phyloP scores from a whole-genome alignment of 2,797 vertebrate genomes.

The Delichon dasypus region DNA sequence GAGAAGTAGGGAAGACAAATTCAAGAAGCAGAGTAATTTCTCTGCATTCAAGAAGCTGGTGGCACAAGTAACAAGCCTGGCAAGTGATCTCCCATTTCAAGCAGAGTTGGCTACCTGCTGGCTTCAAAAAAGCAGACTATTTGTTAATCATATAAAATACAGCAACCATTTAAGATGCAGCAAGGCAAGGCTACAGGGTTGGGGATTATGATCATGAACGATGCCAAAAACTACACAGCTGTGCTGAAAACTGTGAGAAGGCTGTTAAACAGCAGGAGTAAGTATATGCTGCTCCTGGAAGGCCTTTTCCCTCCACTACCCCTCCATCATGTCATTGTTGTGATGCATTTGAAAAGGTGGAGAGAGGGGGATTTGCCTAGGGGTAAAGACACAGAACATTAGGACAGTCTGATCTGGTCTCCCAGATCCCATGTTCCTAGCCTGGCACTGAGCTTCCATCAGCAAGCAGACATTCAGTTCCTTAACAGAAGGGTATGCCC shows the following conservation, averaged over 20 bases:
- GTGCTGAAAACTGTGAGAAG: constrained; percentile 38
- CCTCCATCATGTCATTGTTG: neutral
- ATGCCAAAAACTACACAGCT: constrained; percentile 38
- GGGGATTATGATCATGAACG: neutral
- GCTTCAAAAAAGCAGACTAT: constrained; percentile 51
- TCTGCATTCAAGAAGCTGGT: constrained; percentile 32
- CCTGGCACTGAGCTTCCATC: constrained; percentile 31
- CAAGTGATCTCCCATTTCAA: constrained; percentile 40
- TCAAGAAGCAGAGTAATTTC: constrained; percentile 48
- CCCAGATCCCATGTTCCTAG: neutral
- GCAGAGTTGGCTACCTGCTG: constrained; percentile 13
- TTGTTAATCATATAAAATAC: constrained; percentile 38
- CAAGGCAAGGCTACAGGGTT: constrained; percentile 40
- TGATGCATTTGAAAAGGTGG: neutral
- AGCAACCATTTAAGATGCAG: constrained; percentile 47
- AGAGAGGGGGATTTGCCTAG: neutral
- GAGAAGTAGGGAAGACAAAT: constrained; percentile 35
- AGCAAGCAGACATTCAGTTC: constrained; percentile 30
- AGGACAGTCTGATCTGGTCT: constrained; percentile 3
- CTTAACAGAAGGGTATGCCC: constrained; percentile 16
- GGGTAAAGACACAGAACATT: constrained; percentile 34
- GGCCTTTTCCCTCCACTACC: constrained; percentile 25
- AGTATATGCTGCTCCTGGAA: constrained; percentile 32
- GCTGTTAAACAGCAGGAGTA: constrained; percentile 34
- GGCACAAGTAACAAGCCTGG: constrained; percentile 46